Conservation (phyloP, 2,888 invertebrate genomes). For the Ephialtes manifestator region DNA sequence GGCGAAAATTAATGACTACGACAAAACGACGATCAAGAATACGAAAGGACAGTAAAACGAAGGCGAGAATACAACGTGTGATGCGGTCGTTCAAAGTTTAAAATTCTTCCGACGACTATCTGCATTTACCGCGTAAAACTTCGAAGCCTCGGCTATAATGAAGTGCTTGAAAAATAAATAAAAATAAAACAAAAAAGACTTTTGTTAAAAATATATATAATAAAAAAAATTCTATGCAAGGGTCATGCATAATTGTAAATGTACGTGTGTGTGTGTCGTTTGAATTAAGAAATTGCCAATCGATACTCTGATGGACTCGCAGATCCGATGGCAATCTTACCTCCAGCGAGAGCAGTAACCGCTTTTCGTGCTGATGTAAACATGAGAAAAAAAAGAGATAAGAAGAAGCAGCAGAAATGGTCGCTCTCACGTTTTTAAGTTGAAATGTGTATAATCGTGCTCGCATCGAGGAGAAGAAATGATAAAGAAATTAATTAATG, state of each 20-base stretch:
- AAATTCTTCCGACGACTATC: conserved; percentile 26
- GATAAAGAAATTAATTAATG: conserved; percentile 40
- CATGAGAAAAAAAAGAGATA: conserved; percentile 34
- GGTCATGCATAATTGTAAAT: conserved; percentile 77
- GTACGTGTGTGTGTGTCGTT: conserved; percentile 81
- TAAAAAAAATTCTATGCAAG: conserved; percentile 81
- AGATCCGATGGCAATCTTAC: conserved; percentile 73
- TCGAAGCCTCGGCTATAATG: conserved; percentile 54
- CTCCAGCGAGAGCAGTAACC: conserved; percentile 43
- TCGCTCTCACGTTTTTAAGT: conserved; percentile 42
- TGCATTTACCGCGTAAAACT: conserved; percentile 51
- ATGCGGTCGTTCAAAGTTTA: conserved; percentile 24
- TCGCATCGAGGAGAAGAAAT: conserved; percentile 56
- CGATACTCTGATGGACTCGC: conserved; percentile 81
- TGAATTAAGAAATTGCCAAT: conserved; percentile 78
- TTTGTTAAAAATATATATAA: conserved; percentile 78
- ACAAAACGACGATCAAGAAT: conserved; percentile 28
- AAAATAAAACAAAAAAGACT: conserved; percentile 72
- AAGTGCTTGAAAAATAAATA: conserved; percentile 52
- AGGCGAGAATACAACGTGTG: conserved; percentile 22
- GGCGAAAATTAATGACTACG: conserved; percentile 20
- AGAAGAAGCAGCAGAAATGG: conserved; percentile 38
- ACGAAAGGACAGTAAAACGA: conserved; percentile 31
- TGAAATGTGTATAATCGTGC: conserved; percentile 65
- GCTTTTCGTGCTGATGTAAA: conserved; percentile 58